A percentile compares a stretch with the other conserved stretches of the same genome.
phyloP scores from a whole-genome alignment of 2,113 vertebrate genomes.

The Choloepus hoffmanni region DNA sequence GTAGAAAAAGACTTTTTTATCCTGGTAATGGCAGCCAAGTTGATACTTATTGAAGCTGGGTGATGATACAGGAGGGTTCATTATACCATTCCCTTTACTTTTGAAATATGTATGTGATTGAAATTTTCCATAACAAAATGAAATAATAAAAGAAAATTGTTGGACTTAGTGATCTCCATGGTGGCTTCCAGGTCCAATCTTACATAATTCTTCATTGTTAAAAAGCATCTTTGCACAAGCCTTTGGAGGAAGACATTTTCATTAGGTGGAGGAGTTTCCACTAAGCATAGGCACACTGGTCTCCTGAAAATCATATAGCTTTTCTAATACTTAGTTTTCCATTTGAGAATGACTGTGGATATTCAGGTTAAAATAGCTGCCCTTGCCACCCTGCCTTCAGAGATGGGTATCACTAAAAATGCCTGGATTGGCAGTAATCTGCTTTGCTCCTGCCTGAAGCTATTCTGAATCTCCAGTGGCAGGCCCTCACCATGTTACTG shows the following conservation, averaged over 20 bases:
- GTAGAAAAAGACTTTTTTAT: not conserved
- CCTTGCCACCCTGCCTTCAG: not conserved
- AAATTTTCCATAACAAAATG: not conserved
- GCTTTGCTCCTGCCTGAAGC: not conserved
- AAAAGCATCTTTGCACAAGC: not conserved
- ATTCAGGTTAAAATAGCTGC: conserved; percentile 15
- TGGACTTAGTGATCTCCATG: not conserved
- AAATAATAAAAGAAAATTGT: not conserved
- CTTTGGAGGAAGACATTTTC: not conserved
- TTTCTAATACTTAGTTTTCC: conserved; percentile 29
- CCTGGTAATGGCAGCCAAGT: not conserved
- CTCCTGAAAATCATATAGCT: not conserved
- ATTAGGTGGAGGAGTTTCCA: not conserved
- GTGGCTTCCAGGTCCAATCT: not conserved
- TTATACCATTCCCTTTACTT: not conserved
- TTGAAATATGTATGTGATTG: not conserved
- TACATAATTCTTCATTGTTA: not conserved
- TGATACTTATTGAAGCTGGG: not conserved
- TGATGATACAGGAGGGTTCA: not conserved
- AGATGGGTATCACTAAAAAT: not conserved
- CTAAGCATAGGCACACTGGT: not conserved
- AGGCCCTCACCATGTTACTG: not conserved
- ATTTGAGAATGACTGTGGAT: conserved; percentile 5
- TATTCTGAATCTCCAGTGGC: not conserved
- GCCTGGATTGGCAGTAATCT: conserved; percentile 20